Percentiles rank a stretch among this genome's conserved stretches.
These are phyloP conservation scores for Oeneis ivallda DNA, from an alignment of 2,888 invertebrate genomes.

Conservation along the genomic window DNA sequence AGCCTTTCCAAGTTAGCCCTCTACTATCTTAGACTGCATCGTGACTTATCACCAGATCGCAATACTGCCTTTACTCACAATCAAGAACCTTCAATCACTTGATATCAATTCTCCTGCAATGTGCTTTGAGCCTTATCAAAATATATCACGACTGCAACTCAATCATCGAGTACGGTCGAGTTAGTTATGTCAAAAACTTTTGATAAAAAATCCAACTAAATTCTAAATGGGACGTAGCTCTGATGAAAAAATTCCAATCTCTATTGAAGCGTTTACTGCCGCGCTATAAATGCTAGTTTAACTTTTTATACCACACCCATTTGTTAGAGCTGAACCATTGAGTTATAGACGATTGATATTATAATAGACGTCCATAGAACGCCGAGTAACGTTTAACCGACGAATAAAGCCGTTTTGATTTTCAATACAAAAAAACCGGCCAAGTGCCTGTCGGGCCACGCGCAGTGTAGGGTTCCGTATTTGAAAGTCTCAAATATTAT, in stretches of 20 bases:
- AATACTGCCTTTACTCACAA: no score
- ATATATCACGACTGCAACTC: background rate
- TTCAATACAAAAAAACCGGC: no score
- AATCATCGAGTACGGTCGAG: background rate
- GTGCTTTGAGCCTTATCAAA: background rate
- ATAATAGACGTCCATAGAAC: no score
- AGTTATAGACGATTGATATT: no score
- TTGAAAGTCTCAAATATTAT: no score
- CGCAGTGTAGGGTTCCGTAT: no score
- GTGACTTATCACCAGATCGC: no score
- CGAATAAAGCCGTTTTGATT: no score
- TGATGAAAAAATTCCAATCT: conserved; percentile 24
- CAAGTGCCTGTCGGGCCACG: no score
- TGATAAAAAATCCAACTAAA: conserved; percentile 12
- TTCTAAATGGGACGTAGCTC: conserved; percentile 8
- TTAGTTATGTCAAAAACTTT: background rate
- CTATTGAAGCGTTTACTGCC: conserved; percentile 21
- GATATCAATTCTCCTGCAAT: background rate
- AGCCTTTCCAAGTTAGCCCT: no score
- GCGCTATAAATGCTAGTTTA: conserved; percentile 17
- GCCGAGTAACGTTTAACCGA: no score
- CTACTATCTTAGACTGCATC: no score
- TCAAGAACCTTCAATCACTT: background rate
- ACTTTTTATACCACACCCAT: conserved; percentile 22
- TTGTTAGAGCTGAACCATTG: conserved; percentile 14